Evolutionary conservation across 2,113 vertebrate species (phyloP).

Genomic region (Pogonocichla stellata): DNA sequence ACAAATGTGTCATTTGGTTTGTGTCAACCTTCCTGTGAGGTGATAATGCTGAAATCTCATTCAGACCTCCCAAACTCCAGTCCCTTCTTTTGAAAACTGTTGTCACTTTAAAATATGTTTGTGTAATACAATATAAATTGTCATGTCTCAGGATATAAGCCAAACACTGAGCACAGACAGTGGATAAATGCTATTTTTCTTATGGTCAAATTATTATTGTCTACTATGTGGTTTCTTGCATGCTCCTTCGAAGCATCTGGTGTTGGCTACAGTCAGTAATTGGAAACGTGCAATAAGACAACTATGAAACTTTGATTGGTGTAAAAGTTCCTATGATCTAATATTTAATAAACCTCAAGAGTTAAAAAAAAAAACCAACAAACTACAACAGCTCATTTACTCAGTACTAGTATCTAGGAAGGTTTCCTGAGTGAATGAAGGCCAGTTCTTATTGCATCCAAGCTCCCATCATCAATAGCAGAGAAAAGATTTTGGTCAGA

Average conservation of each 20-base stretch:
- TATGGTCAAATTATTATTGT: not conserved
- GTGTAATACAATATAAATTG: not conserved
- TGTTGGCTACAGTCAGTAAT: not conserved
- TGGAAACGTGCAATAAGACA: not conserved
- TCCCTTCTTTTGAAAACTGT: not conserved
- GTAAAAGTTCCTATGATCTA: not conserved
- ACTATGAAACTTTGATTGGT: not conserved
- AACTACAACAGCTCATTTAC: not conserved
- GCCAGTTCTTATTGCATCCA: not conserved
- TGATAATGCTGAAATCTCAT: not conserved
- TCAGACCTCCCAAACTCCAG: not conserved
- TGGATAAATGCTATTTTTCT: not conserved
- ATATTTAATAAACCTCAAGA: not conserved
- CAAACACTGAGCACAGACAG: not conserved
- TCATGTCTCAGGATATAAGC: not conserved
- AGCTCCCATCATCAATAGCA: not conserved
- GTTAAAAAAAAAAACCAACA: not conserved
- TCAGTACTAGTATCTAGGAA: not conserved
- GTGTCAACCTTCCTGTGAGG: rapidly evolving
- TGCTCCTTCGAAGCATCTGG: not conserved
- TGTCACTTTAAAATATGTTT: not conserved
- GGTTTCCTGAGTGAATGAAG: not conserved
- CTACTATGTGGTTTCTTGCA: not conserved
- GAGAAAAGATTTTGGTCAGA: not conserved
- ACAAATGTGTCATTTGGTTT: not conserved